Evolutionary conservation across 1,140 invertebrate genomes (phyloP).

Genomic region (Melanaphis sacchari): DNA sequence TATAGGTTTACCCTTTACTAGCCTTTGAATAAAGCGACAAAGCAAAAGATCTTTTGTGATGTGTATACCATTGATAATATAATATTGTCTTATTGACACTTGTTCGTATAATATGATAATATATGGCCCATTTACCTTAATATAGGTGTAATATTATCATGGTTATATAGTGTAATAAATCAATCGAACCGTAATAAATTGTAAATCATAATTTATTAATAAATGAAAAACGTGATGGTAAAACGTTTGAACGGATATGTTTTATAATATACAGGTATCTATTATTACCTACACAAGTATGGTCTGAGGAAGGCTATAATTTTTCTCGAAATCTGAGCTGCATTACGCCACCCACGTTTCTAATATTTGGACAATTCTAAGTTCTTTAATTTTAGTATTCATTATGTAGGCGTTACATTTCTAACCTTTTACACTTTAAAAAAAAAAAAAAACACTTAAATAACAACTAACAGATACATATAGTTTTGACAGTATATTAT

Average conservation of each 20-base stretch:
- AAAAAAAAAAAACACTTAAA: neutral
- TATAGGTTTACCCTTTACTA: neutral
- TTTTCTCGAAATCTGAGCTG: neutral
- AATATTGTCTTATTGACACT: constrained; percentile 4
- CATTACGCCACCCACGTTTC: constrained; percentile 2
- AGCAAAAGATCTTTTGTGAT: neutral
- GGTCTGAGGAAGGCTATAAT: neutral
- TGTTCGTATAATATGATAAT: constrained; percentile 6
- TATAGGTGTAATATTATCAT: neutral
- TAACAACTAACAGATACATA: neutral
- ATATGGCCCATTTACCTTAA: neutral
- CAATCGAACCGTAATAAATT: constrained; percentile 3
- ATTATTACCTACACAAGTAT: neutral
- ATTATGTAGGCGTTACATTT: neutral
- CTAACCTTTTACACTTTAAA: constrained; percentile 14
- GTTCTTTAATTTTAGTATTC: neutral
- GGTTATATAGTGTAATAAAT: neutral
- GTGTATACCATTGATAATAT: neutral
- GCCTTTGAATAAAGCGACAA: neutral
- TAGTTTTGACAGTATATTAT: neutral
- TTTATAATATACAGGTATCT: neutral
- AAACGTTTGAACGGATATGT: neutral
- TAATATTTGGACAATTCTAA: neutral
- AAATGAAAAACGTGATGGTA: neutral
- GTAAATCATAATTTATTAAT: constrained; percentile 17